Base-by-base conservation (phyloP, 2,113 vertebrate genomes). In the Ageneiosus marmoratus region DNA sequence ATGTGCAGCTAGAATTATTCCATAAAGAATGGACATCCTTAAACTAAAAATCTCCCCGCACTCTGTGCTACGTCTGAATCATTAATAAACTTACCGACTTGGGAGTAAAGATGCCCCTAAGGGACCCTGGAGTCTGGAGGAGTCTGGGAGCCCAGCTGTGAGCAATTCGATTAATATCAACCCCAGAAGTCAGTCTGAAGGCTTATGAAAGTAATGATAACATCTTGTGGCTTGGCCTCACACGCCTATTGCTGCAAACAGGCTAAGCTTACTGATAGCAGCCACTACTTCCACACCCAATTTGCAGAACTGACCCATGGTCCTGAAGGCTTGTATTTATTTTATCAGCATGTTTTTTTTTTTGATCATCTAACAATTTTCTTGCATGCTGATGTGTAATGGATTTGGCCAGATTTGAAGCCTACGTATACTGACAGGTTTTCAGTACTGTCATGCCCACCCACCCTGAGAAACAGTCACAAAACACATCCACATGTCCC, bases 91-190 rank as follows among this genome's bases (percentile, higher is more conserved):
- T n/a, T 75, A 56, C 12, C 48, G 56, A 75, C 32, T 50, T 75
- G 44, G 20, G 80, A 74, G 29, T 48, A 37, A 75, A 34, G 56
- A 75, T 32, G 8, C 44, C 56, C 80, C 55, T 51, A 5, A 24
- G 56, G 70, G 56, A 75, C 18, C 51, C 55, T 51, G 29, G 70
- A 51, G 72, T 73, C 80, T 55, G 46, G 37, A 32, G 41, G 80
- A 60, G 80, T 27, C 55, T 8, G 4, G 69, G 41, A 48, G 80
- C 55, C 69, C 80, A 63, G 70, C 80, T 82, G 70, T 63, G 44
- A 82, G 44, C 80, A 82, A n/a, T 82, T 50, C 29, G 70, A 82
- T 82, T 82, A 82, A 73, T 51, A 60, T 82, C 80, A 75, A 63
- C 44, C 70, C 70, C 29, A 82, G 62, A 75, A 82, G 37, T 74